These are phyloP conservation scores for Motacilla tschutschensis DNA, from an alignment of 2,113 vertebrate genomes.

Conservation along the genomic window DNA sequence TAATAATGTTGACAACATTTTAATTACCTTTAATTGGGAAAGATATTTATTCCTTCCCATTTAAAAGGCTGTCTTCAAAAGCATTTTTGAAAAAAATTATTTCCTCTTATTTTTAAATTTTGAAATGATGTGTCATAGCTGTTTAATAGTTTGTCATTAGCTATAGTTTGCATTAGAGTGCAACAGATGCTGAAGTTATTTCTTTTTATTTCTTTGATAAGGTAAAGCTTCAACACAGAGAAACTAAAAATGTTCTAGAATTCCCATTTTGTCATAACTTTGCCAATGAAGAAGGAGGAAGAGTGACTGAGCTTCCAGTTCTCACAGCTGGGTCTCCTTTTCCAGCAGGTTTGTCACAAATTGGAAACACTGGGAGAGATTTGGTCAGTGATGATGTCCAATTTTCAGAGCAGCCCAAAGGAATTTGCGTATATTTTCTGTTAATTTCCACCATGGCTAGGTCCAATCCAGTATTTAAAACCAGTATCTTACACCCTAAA, in stretches of 20 bases:
- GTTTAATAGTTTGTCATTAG: neutral
- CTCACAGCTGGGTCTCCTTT: slow-evolving; percentile 23
- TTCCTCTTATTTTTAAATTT: neutral
- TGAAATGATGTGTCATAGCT: neutral
- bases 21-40: neutral
- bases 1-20: neutral
- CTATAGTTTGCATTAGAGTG: neutral
- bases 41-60: neutral
- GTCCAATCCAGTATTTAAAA: neutral
- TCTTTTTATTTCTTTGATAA: slow-evolving; percentile 18
- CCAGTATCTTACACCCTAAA: neutral
- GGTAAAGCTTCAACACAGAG: slow-evolving; percentile 51
- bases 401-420: neutral
- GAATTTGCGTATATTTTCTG: neutral
- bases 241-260: slow-evolving; percentile 35
- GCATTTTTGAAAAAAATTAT: neutral
- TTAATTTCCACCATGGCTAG: neutral
- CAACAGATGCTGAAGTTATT: neutral
- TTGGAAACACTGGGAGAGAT: neutral
- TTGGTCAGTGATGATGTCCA: neutral
- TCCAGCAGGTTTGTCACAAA: slow-evolving; percentile 36
- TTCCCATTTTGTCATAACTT: slow-evolving; percentile 47
- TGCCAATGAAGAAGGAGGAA: neutral
- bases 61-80: neutral
- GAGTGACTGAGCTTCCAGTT: slow-evolving; percentile 35